Percentiles rank a stretch among this genome's conserved stretches.
Conservation (phyloP, 2,797 vertebrate genomes). For the Phrynocephalus forsythii region DNA sequence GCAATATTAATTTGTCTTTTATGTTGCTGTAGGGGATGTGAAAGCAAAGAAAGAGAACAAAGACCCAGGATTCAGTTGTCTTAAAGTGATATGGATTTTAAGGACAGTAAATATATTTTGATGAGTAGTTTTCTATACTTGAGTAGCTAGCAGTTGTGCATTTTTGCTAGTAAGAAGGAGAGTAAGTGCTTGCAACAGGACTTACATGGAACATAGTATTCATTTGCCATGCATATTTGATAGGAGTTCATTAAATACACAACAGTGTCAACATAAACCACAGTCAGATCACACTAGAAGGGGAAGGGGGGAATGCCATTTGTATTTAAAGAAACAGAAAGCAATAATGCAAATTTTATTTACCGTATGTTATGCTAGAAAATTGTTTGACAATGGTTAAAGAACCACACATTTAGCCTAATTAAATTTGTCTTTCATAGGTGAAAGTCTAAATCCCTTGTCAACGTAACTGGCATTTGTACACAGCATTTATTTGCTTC, state of each 20-base stretch:
- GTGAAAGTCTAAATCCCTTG: constrained; percentile 53
- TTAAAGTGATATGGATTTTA: constrained; percentile 68
- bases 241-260: constrained; percentile 78
- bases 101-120: constrained; percentile 71
- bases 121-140: constrained; percentile 59
- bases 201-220: constrained; percentile 76
- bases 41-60: constrained; percentile 42
- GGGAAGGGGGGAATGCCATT: constrained; percentile 69
- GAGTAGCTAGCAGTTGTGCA: constrained; percentile 31
- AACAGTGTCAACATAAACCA: constrained; percentile 81
- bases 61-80: constrained; percentile 69
- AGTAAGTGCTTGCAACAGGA: constrained; percentile 26
- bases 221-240: constrained; percentile 84
- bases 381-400: constrained; percentile 77
- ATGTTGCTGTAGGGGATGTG: constrained; percentile 5
- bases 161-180: background rate
- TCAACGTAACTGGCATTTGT: constrained; percentile 57
- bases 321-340: constrained; percentile 61
- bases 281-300: constrained; percentile 74
- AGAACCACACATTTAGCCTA: constrained; percentile 76
- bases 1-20: constrained; percentile 61
- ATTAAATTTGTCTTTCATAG: constrained; percentile 77
- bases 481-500: constrained; percentile 41
- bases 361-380: constrained; percentile 63
- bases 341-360: constrained; percentile 76